These are phyloP conservation scores for Balanococcus diminutus DNA, from an alignment of 2,888 invertebrate genomes.

Conservation along the genomic window DNA sequence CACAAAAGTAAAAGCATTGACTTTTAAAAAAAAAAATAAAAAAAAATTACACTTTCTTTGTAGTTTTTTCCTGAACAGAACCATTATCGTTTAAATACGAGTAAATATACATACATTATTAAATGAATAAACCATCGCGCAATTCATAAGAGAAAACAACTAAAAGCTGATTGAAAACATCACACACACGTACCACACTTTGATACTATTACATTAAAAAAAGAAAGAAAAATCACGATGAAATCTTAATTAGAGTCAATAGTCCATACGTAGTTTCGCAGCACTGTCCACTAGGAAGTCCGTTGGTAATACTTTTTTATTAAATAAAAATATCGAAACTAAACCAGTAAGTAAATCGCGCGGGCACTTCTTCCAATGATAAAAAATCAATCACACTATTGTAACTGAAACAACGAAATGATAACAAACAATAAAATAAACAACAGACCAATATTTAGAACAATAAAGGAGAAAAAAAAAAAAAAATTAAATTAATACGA, in stretches of 20 bases:
- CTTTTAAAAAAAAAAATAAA: not conserved
- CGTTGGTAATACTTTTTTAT: too few relatives aligned
- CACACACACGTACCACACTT: not conserved
- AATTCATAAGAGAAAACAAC: not conserved
- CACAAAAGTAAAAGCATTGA: slow-evolving; percentile 5
- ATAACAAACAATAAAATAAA: not conserved
- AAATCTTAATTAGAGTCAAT: not conserved
- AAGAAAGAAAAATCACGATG: not conserved
- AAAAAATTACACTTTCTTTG: not conserved
- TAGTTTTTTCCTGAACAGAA: not conserved
- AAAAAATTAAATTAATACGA: not conserved
- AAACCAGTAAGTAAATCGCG: not conserved
- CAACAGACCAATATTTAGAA: not conserved
- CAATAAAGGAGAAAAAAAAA: not conserved
- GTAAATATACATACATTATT: not conserved
- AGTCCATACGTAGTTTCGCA: not conserved
- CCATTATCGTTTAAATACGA: not conserved
- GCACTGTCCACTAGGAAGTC: not conserved
- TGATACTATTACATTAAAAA: not conserved
- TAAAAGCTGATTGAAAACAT: not conserved
- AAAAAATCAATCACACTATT: slow-evolving; percentile 23
- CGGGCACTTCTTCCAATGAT: not conserved
- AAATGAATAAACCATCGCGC: not conserved
- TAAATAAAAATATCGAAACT: not conserved
- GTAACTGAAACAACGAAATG: slow-evolving; percentile 31